Base-by-base conservation (phyloP, 2,888 invertebrate genomes). In the Drosophila anceps region DNA sequence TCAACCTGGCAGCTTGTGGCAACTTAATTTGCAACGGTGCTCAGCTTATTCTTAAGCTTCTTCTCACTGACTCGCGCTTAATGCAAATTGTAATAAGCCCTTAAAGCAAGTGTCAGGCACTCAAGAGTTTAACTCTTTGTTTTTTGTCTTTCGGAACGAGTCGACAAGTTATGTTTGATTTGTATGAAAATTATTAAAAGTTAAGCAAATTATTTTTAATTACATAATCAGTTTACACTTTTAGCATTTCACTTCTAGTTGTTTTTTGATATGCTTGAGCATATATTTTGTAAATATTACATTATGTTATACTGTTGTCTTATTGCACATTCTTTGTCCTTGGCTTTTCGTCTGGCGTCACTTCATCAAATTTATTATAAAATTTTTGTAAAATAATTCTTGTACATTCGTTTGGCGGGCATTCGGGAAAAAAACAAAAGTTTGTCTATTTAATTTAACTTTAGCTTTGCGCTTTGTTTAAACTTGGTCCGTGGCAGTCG, bases 371-470 rank as follows among this genome's bases (percentile, higher is more conserved):
- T 75, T 62, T 48, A 46, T 68, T 48, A 44, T 61, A 29, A 12
- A 51, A 69, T 63, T 55, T 62, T 62, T 54, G 54, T 12, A 10
- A 60, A 71, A 70, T 48, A 35, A 55, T 71, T 65, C 73, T 60
- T 58, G 58, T 44, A 66, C 69, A 76, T 75, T 46, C 66, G 62
- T 75, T 67, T 54, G 53, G 44, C n/a, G 31, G 27, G 24, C 60
- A 63, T 53, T 69, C 59, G 60, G 46, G 46, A 60, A 65, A 63
- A 61, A 48, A 33, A 20, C 8, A 51, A 81, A 83, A 72, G 70
- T 77, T 80, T 82, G 71, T 72, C 74, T 78, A 72, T 82, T 74
- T 78, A 72, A 76, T 78, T 80, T 70, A 77, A 79, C 84, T 83
- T 84, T 74, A 63, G 72, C 76, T 85, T 73, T 78, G 72, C 67